Conservation (phyloP, 2,113 vertebrate genomes). For the Eurypyga helias region DNA sequence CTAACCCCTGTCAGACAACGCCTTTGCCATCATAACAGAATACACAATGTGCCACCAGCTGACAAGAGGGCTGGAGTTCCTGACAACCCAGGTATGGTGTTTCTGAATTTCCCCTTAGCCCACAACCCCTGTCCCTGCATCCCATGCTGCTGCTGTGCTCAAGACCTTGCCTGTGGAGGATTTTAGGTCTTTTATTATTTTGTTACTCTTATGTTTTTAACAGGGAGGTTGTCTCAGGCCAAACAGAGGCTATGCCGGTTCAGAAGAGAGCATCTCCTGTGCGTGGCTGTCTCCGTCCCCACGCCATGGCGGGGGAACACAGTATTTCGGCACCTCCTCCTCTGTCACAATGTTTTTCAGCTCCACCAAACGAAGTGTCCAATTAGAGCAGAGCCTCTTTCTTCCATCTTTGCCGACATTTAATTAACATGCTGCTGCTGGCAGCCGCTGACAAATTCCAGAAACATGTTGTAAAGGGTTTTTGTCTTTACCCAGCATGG, state of each 20-base stretch:
- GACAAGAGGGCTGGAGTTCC: background rate
- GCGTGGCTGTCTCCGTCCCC: background rate
- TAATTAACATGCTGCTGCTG: conserved; percentile 83
- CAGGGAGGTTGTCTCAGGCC: background rate
- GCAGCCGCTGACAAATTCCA: conserved; percentile 82
- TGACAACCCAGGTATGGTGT: background rate
- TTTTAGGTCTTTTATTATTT: background rate
- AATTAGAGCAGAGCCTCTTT: conserved; percentile 80
- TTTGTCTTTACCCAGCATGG: conserved; percentile 82
- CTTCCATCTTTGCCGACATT: conserved; percentile 82
- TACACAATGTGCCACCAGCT: background rate
- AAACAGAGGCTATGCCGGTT: background rate
- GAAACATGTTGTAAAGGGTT: conserved; percentile 80
- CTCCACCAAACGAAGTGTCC: conserved; percentile 79
- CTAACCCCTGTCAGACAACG: background rate
- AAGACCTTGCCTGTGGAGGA: background rate
- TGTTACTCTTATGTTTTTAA: background rate
- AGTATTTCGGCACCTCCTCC: conserved; percentile 66
- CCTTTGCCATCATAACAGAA: background rate
- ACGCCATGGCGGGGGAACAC: conserved; percentile 22
- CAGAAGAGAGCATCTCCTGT: background rate
- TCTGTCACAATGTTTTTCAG: conserved; percentile 83
- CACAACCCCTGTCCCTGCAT: background rate
- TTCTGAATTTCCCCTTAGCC: background rate
- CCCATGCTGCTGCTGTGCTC: fast-evolving